Evolutionary conservation across 2,888 invertebrate species (phyloP).

Genomic region (Norana najaformis): DNA sequence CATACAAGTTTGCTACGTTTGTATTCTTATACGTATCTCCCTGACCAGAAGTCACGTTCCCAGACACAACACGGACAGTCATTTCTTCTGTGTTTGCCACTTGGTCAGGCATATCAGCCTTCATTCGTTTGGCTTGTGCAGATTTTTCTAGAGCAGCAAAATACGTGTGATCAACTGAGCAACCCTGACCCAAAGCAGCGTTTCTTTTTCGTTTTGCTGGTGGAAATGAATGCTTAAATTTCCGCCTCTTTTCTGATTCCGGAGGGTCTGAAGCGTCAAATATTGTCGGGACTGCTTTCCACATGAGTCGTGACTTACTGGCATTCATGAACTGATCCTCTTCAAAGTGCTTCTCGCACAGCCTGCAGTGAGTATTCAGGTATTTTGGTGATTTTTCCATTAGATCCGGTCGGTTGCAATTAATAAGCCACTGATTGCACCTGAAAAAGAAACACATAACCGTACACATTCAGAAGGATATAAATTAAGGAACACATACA

Average conservation of each 20-base stretch:
- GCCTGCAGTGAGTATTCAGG: background rate
- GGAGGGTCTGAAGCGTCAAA: background rate
- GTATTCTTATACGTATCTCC: background rate
- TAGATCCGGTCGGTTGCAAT: background rate
- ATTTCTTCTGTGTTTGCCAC: background rate
- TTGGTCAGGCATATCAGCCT: background rate
- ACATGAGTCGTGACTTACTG: background rate
- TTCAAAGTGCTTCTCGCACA: slow-evolving; percentile 1
- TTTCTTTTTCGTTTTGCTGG: background rate
- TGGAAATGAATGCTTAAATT: background rate
- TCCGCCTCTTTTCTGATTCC: background rate
- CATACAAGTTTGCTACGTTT: background rate
- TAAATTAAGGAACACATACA: too few species aligned
- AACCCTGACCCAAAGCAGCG: background rate
- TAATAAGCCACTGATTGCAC: slow-evolving; percentile 13
- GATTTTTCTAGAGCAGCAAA: slow-evolving; percentile 13
- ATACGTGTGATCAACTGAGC: background rate
- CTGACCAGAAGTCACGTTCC: background rate
- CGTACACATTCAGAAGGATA: background rate
- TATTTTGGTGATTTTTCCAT: background rate
- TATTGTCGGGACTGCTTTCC: background rate
- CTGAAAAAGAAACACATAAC: background rate
- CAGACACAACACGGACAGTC: background rate
- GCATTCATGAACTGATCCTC: background rate
- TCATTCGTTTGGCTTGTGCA: background rate